Base-by-base conservation (phyloP, 2,888 invertebrate genomes). In the Camptogramma bilineatum region DNA sequence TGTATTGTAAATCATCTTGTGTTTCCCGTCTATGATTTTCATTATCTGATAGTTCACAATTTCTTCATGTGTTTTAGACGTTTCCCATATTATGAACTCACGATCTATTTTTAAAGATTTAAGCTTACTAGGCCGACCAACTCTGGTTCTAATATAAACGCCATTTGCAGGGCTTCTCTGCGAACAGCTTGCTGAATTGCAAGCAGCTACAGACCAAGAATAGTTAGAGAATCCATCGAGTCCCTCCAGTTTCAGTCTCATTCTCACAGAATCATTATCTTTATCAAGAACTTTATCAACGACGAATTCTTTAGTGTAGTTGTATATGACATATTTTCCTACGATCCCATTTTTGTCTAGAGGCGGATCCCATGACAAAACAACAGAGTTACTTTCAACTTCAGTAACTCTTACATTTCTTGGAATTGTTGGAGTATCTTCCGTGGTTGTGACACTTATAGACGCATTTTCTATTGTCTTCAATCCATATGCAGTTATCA, bases 281-380 rank as follows among this genome's bases (percentile, higher is more conserved):
- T 78, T 80, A 66, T 83, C 82, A 68, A 79, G 80, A 58, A 81
- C 82, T 61, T 78, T 81, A 42, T 81, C 80, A 60, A 75, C 75
- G 70, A 69, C 68, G 50, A 80, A 73, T 67, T 84, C 78, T 62
- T 75, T 71, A 24, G 71, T 91, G 80, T 94, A 94, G 70, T 93
- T 91, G 59, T 80, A 82, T 67, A 97, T 91, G 5, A 93, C 89
- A 84, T 97, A 97, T 73, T 46, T 44, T 10, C 94, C 94, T 58
- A 97, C 92, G 24, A 95, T 90, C 0, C 98, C 98, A 89, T 98
- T 98, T 76, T 94, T 94, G 24, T 94, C 89, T 1, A 86, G 77
- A 0, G 98, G 98, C 39, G 95, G 94, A 72, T 94, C 86, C 97
- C 97, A 97, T 39, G 91, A 88, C 50, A 97, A 85, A 9, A 88